Evolutionary conservation across 1,140 invertebrate species (phyloP), one percentile per base, ranked within the genome.

Genomic region (Cydia pomonella): DNA sequence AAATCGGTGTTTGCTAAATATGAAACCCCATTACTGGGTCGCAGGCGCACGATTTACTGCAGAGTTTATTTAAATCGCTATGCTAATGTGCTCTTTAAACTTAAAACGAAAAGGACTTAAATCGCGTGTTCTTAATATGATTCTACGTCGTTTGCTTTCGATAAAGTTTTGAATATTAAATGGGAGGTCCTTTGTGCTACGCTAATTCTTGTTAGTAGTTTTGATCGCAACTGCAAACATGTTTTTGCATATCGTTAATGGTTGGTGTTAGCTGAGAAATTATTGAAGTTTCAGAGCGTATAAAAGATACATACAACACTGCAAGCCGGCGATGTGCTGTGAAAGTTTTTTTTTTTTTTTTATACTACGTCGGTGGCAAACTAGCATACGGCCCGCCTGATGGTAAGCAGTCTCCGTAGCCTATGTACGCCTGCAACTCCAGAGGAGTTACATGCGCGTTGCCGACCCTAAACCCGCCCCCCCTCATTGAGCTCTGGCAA

Each of bases 1-100:
- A 82, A 82, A 33, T 23, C 74, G 66, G 59, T 76, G 80, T 79
- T 77, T 75, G 77, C 80, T 77, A 82, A 82, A 79, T 79, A 79
- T 76, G 75, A 79, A 79, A 78, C 71, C 75, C 78, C 80, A 82
- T 82, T 82, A 82, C 47, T 13, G 59, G 59, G 18, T 33, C 64
- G 29, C 64, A 69, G 29, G 29, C 25, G 27, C 64, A 69, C 27
- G 64, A 69, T 69, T 69, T 69, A 69, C n/a, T 18, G 10, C 27
- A 1, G 27, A 33, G 16, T 33, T 69, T 69, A 69, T 69, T 69
- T 69, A 69, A 33, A 69, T 69, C 10, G 27, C 64, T 69, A 33
- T 18, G 27, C 64, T 69, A 69, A 69, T 69, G 27, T 38, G 5
- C 9, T 23, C 16, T 33, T 69, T 69, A 38, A 33, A 18, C 1